Conservation (phyloP, 2,113 vertebrate species). For the Gymnogyps californianus region DNA sequence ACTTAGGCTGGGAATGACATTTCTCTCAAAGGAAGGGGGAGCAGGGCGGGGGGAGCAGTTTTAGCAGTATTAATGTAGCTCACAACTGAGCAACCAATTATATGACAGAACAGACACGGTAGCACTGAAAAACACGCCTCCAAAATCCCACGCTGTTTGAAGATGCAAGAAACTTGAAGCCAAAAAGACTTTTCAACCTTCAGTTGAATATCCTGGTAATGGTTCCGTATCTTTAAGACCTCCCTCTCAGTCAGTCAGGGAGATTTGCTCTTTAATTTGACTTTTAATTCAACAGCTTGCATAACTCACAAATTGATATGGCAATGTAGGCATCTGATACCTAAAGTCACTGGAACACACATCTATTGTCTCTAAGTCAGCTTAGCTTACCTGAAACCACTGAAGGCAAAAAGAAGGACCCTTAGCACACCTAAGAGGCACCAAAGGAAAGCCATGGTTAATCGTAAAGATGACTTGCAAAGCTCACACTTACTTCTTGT, state of each 20-base stretch:
- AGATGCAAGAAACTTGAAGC: neutral
- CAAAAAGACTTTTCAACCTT: neutral
- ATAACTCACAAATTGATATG: neutral
- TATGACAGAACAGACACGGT: too few relatives aligned
- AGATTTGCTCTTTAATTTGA: neutral
- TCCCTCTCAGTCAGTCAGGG: neutral
- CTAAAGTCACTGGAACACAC: neutral
- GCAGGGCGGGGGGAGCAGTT: neutral
- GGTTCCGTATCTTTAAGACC: neutral
- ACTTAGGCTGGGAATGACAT: neutral
- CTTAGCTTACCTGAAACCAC: neutral
- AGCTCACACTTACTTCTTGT: rapidly evolving
- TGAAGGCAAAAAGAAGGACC: neutral
- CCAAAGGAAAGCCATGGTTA: neutral
- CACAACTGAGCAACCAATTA: neutral
- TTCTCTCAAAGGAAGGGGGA: neutral
- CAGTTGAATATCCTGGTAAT: neutral
- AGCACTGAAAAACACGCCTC: neutral
- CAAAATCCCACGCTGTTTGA: neutral
- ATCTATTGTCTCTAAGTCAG: neutral
- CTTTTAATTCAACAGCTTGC: neutral
- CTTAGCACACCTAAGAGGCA: neutral
- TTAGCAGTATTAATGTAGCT: neutral
- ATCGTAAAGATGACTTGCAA: neutral
- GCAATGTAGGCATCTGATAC: neutral